Percentiles rank a stretch among this genome's conserved stretches.
These are phyloP conservation scores for Cataglyphis livida DNA, from an alignment of 2,888 invertebrate species.

Conservation along the genomic window DNA sequence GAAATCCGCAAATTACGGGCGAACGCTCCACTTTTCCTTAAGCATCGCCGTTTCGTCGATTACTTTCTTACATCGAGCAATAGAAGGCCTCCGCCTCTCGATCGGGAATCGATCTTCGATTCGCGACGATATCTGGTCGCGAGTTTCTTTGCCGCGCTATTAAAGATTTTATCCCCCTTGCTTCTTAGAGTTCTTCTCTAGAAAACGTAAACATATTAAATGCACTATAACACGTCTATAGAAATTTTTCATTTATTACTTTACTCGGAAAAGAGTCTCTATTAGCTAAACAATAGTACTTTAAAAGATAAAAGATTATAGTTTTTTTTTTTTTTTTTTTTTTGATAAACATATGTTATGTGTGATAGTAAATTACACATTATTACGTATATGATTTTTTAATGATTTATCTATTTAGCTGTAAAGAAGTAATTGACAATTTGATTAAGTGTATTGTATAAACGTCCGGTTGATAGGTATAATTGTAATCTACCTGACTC, in stretches of 20 bases:
- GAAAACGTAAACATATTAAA: neutral
- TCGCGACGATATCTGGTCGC: neutral
- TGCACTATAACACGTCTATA: slow-evolving; percentile 21
- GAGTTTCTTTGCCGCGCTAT: slow-evolving; percentile 37
- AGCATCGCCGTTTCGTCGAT: slow-evolving; percentile 47
- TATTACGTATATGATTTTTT: neutral
- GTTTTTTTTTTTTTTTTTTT: neutral
- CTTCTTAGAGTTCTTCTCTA: neutral
- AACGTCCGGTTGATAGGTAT: neutral
- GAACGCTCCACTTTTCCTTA: slow-evolving; percentile 66
- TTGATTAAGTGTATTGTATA: neutral
- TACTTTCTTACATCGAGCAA: slow-evolving; percentile 51
- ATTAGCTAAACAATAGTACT: neutral
- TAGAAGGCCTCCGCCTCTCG: neutral
- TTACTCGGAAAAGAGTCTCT: neutral
- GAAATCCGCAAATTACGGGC: slow-evolving; percentile 58
- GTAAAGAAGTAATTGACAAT: neutral
- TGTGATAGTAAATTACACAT: neutral
- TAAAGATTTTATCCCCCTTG: slow-evolving; percentile 21
- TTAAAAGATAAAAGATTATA: neutral
- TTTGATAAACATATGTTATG: neutral
- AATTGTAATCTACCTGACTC: too few relatives aligned
- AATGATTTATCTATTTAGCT: neutral
- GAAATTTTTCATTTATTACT: neutral
- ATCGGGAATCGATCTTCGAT: slow-evolving; percentile 15